Evolutionary conservation across 2,797 vertebrate genomes (phyloP).

Genomic region (Leucoraja ocellata): DNA sequence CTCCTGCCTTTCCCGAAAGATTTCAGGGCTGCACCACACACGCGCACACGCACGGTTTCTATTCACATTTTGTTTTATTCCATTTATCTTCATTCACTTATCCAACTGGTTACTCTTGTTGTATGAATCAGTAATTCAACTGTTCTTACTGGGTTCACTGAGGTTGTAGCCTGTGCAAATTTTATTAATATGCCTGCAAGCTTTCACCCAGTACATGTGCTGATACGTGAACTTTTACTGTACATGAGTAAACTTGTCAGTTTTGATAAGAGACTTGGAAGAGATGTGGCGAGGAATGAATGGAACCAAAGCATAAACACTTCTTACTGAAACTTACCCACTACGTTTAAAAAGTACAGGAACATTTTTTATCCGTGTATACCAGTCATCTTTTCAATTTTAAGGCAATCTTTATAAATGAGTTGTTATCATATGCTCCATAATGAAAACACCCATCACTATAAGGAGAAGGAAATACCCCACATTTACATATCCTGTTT

Average conservation of each 20-base stretch:
- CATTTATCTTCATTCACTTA: not conserved
- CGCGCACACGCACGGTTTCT: too few relatives aligned
- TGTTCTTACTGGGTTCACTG: not conserved
- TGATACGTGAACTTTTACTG: not conserved
- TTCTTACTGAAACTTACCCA: not conserved
- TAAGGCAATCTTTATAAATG: not conserved
- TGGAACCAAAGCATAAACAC: not conserved
- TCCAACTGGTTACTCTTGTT: not conserved
- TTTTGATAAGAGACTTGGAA: not conserved
- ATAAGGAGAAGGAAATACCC: not conserved
- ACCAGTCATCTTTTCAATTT: not conserved
- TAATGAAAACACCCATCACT: not conserved
- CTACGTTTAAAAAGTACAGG: not conserved
- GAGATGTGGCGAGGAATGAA: not conserved
- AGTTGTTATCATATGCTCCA: not conserved
- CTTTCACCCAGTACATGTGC: not conserved
- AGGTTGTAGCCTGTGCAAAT: not conserved
- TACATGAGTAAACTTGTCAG: not conserved
- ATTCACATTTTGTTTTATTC: not conserved
- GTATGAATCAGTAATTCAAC: not conserved
- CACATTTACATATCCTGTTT: not conserved
- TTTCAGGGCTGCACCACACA: too few relatives aligned
- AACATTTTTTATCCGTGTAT: not conserved
- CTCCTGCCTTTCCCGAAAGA: too few relatives aligned
- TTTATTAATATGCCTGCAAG: not conserved